Base-by-base conservation (phyloP, 1,140 invertebrate species). In the Eufriesea mexicana region DNA sequence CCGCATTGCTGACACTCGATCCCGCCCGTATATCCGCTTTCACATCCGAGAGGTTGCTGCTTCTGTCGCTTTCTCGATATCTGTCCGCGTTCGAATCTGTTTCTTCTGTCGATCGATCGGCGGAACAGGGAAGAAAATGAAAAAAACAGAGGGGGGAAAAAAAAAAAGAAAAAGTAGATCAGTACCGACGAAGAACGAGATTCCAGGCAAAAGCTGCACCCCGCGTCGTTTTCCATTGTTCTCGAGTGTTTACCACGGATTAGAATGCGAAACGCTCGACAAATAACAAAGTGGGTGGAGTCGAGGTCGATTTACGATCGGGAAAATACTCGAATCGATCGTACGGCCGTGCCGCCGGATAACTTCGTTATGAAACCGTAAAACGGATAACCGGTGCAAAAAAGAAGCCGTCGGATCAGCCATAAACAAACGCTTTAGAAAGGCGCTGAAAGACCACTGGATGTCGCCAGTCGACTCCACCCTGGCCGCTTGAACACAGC, bases 1-100 rank as follows among this genome's bases (percentile, higher is more conserved):
- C 95, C 76, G 96, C 95, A 89, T 97, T 96, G 87, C 96, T 96
- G 84, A 97, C 95, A 77, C 96, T 98, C 75, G 97, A 97, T 81
- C 97, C 97, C 61, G 98, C 97, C 84, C 98, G 95, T 76, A 98
- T 95, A 93, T 99, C 98, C 67, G 97, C 95, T 94, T 98, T 99
- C 90, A 98, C 94, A 94, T 98, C 98, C 84, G 97, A 98, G 88
- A 98, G 97, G 91, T 98, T 98, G 70, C 98, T 98, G 90, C 97
- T 98, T 84, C 97, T 95, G 90, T 98, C 98, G 67, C 97, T 97
- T 89, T 98, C 97, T 88, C 97, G 97, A 89, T 96, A 97, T 91
- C 97, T 95, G 93, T 98, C 97, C 89, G 97, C 97, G 57, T 96
- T 96, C 28, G 96, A 95, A 88, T 96, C 96, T 28, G 95, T 94